Evolutionary conservation across 2,888 invertebrate genomes (phyloP).

Genomic region (Arrhopalites spinosus): DNA sequence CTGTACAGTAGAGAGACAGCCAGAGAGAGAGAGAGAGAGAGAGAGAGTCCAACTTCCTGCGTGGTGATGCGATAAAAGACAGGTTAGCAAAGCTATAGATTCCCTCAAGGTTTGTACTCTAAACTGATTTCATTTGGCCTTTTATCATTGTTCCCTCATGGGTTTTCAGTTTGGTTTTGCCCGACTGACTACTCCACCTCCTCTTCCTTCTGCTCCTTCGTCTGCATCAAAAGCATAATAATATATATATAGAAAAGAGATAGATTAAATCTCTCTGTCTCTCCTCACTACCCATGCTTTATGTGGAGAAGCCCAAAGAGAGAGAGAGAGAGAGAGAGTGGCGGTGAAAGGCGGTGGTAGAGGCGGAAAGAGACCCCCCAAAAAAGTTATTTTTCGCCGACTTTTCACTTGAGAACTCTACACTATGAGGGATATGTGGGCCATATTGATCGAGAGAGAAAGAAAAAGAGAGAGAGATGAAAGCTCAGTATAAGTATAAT

Average conservation of each 20-base stretch:
- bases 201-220: too few species aligned
- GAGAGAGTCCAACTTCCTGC: background rate
- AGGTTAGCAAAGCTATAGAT: background rate
- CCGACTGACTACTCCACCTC: too few species aligned
- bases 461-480: background rate
- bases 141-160: constrained; percentile 1
- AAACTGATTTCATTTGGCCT: constrained; percentile 6
- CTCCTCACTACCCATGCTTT: background rate
- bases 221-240: background rate
- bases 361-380: background rate
- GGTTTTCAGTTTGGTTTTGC: background rate
- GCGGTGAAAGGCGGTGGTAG: background rate
- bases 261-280: background rate
- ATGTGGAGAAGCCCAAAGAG: background rate
- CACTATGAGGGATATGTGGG: background rate
- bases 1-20: too few species aligned
- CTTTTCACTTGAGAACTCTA: constrained; percentile 4
- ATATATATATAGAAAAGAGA: background rate
- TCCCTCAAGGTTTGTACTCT: background rate
- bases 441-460: background rate
- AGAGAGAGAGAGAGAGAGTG: background rate
- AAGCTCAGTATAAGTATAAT: background rate
- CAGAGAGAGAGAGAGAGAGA: background rate
- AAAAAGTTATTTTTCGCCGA: background rate
- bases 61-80: background rate